These are phyloP conservation scores for Acromyrmex charruanus DNA, from an alignment of 1,140 invertebrate genomes.

Conservation along the genomic window DNA sequence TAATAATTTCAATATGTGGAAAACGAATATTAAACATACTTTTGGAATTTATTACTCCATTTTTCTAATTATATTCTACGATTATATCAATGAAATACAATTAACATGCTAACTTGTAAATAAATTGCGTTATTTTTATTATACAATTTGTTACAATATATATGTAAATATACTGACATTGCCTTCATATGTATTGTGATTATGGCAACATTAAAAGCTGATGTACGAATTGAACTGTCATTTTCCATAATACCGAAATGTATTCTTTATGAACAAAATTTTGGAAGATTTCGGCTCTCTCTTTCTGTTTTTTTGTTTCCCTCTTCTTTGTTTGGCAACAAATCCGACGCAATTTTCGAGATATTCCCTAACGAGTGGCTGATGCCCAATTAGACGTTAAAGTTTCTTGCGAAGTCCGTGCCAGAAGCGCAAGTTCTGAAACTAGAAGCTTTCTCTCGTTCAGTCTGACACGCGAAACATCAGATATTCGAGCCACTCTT, in stretches of 20 bases:
- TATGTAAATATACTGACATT: too few relatives aligned
- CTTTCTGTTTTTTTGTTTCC: not conserved
- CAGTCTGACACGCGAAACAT: conserved; percentile 45
- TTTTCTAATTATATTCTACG: not conserved
- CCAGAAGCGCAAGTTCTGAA: conserved; percentile 14
- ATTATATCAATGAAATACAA: not conserved
- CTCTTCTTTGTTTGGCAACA: conserved; percentile 15
- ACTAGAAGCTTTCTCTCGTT: conserved; percentile 29
- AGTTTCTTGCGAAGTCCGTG: conserved; percentile 41
- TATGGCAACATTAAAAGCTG: too few relatives aligned
- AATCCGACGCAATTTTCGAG: conserved; percentile 25
- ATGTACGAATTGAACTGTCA: not conserved
- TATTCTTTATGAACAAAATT: not conserved
- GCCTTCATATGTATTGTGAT: too few relatives aligned
- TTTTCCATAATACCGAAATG: not conserved
- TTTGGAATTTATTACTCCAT: not conserved
- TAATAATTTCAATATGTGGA: conserved; percentile 18
- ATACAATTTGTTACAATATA: not conserved
- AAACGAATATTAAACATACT: not conserved
- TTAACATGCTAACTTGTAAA: not conserved
- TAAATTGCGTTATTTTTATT: not conserved
- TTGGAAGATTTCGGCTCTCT: not conserved
- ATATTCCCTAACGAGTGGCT: conserved; percentile 54
- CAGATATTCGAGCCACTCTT: conserved; percentile 56
- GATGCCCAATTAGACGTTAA: conserved; percentile 56